These are phyloP conservation scores for Acrocyrtus sp. DNA, from an alignment of 2,888 invertebrate genomes.

Conservation along the genomic window DNA sequence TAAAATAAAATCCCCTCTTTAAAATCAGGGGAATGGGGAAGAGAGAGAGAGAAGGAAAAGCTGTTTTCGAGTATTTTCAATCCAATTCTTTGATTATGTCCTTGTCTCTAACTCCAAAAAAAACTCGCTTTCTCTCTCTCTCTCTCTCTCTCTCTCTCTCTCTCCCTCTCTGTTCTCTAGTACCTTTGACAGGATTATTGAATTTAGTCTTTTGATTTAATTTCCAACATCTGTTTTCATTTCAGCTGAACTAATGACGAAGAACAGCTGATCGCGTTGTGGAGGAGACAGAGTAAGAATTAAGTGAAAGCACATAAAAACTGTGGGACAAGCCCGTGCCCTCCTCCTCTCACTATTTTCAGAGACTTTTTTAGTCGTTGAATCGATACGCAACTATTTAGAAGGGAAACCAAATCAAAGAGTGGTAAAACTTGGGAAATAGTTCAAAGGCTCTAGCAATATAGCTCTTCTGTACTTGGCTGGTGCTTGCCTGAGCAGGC, in stretches of 20 bases:
- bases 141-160: background rate
- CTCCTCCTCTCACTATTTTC: background rate
- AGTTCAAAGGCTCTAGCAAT: background rate
- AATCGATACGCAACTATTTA: background rate
- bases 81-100: constrained; percentile 15
- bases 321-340: background rate
- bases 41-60: constrained; percentile 14
- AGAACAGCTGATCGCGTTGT: background rate
- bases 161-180: constrained; percentile 1
- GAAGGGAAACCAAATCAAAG: background rate
- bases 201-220: constrained; percentile 27
- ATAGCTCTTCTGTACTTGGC: too few species aligned
- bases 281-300: background rate
- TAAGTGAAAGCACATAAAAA: background rate
- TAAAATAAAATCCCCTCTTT: background rate
- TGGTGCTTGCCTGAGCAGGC: background rate
- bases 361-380: background rate
- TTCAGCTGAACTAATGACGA: background rate
- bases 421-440: background rate
- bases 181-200: constrained; percentile 33
- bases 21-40: background rate
- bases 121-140: background rate
- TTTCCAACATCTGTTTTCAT: constrained; percentile 2
- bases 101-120: background rate
- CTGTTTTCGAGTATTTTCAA: background rate